phyloP scores from a whole-genome alignment of 1,140 invertebrate genomes.

The Penaeus vannamei region DNA sequence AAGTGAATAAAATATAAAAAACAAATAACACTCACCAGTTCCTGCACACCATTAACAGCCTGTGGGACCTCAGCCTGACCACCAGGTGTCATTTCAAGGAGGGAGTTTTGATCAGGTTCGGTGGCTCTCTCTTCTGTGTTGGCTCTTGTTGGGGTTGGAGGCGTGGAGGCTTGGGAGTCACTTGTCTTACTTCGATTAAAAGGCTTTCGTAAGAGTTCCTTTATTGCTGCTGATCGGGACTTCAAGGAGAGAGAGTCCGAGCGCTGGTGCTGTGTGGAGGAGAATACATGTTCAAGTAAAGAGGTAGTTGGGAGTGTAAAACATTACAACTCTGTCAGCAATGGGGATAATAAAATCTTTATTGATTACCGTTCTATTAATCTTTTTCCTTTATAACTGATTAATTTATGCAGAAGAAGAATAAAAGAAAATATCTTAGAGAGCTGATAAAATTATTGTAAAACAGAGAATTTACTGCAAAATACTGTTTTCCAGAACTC shows the following conservation, averaged over 20 bases:
- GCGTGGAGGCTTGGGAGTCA: slow-evolving; percentile 64
- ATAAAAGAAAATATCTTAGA: too few species aligned
- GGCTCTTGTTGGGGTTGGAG: slow-evolving; percentile 63
- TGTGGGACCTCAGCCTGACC: slow-evolving; percentile 5
- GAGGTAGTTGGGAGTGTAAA: background rate
- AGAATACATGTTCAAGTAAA: background rate
- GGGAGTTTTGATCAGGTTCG: background rate
- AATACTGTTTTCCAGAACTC: too few species aligned
- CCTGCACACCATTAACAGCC: slow-evolving; percentile 58
- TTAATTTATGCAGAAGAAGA: too few species aligned
- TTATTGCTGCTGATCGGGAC: slow-evolving; percentile 64
- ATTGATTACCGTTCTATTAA: too few species aligned
- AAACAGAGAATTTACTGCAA: too few species aligned
- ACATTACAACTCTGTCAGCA: background rate
- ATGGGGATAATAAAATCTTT: too few species aligned
- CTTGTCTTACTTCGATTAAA: slow-evolving; percentile 57
- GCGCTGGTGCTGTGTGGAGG: slow-evolving; percentile 46
- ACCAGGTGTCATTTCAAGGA: background rate
- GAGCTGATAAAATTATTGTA: too few species aligned
- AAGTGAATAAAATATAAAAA: too few species aligned
- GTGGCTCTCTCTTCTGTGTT: slow-evolving; percentile 57
- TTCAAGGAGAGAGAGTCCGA: slow-evolving; percentile 63
- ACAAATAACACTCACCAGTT: slow-evolving; percentile 55
- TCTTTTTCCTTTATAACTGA: too few species aligned
- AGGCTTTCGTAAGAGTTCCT: slow-evolving; percentile 65